Base-by-base conservation (phyloP, 2,888 invertebrate genomes). In the Sminthurides aquaticus region DNA sequence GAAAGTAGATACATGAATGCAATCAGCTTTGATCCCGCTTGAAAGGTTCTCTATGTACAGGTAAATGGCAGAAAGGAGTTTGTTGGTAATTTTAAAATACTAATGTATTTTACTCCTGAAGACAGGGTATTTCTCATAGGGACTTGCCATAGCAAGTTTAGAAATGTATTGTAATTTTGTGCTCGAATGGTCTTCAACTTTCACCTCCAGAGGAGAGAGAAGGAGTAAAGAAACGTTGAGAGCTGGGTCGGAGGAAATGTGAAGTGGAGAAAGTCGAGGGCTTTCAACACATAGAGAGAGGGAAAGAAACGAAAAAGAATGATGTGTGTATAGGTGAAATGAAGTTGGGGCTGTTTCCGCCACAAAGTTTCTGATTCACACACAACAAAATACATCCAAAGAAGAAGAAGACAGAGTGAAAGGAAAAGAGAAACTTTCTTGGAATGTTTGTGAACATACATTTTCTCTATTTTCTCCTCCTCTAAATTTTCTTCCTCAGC, bases 361-460 rank as follows among this genome's bases (percentile, higher is more conserved):
- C 15, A 15, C 43, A 34, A 34, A 34, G 43, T 34, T 34, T 34
- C 8, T 15, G 43, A 34, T 34, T 34, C 43, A 34, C 43, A 34
- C n/a, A n/a, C n/a, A n/a, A n/a, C n/a, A n/a, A n/a, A n/a, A n/a
- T n/a, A n/a, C n/a, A n/a, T n/a, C n/a, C n/a, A n/a, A n/a, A n/a
- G n/a, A n/a, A n/a, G 26, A 60, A 58, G 15, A 24, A 20, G 20
- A 49, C 26, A 59, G 49, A 25, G 26, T 18, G 27, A 54, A 48
- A 67, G 20, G 49, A 56, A 57, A 49, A 57, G 55, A 57, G 61
- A 49, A 64, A 68, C 66, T 69, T 69, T 69, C 66, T 68, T 68
- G 63, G 56, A 68, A 63, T 68, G 65, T 67, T 67, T 69, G n/a
- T n/a, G 69, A 65, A 67, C 69, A 69, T 69, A 66, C 67, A 69